Conservation (phyloP, 2,888 invertebrate species). For the Tetragonisca angustula region DNA sequence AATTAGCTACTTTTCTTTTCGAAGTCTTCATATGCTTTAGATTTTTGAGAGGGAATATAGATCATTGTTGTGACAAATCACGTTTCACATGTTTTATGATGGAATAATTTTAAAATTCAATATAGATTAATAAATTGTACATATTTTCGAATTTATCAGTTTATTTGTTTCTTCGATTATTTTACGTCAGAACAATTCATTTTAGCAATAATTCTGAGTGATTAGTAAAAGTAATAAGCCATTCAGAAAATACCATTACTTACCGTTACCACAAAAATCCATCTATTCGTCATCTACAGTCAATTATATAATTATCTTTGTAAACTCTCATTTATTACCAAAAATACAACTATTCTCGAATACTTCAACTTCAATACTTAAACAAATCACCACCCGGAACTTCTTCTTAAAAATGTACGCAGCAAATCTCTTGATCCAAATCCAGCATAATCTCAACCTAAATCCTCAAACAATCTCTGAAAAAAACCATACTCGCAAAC, state of each 20-base stretch:
- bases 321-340: no score
- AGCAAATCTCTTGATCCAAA: background rate
- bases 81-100: background rate
- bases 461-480: background rate
- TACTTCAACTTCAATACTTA: background rate
- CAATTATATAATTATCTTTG: no score
- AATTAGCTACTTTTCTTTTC: no score
- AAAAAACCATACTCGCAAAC: background rate
- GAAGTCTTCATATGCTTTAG: no score
- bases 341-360: no score
- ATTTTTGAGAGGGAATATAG: no score
- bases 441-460: background rate
- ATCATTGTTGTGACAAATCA: background rate
- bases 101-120: background rate
- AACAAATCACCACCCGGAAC: background rate
- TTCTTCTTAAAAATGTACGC: background rate
- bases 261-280: background rate
- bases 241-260: background rate
- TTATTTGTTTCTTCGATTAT: no score
- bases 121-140: background rate
- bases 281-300: background rate
- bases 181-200: background rate
- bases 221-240: background rate
- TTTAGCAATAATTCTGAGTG: background rate
- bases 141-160: background rate